Conservation (phyloP, 2,113 vertebrate genomes). For the Bubo bubo region DNA sequence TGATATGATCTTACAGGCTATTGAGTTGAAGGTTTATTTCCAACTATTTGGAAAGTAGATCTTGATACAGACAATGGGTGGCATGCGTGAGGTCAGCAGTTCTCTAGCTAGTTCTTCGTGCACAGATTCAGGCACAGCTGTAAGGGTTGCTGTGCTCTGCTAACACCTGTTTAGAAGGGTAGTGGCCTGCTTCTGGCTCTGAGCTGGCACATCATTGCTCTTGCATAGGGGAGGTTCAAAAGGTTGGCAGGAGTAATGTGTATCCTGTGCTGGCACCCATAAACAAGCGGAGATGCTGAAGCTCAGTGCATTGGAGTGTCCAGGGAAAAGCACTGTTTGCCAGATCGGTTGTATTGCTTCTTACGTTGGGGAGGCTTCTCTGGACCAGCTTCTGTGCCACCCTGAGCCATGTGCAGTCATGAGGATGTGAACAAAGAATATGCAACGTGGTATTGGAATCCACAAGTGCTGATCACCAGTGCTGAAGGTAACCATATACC, state of each 20-base stretch:
- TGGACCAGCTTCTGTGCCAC: neutral
- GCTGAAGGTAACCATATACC: rapidly evolving
- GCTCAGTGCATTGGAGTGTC: neutral
- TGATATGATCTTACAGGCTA: neutral
- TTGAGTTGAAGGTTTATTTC: neutral
- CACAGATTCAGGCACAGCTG: neutral
- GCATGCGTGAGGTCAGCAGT: neutral
- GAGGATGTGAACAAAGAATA: neutral
- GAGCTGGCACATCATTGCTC: neutral
- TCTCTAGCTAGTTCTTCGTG: neutral
- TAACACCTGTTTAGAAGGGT: neutral
- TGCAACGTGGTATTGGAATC: neutral
- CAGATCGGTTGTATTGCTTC: neutral
- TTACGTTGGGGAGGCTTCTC: neutral
- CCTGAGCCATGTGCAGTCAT: neutral
- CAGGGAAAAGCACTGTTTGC: neutral
- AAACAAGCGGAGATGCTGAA: neutral
- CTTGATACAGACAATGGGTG: neutral
- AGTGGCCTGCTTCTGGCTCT: neutral
- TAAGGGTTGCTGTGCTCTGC: neutral
- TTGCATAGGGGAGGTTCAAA: neutral
- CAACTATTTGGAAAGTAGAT: neutral
- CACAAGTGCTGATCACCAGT: neutral
- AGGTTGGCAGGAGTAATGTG: neutral
- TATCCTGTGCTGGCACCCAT: neutral